Evolutionary conservation across 2,797 vertebrate species (phyloP), one percentile per base, ranked within the genome.

Genomic region (Octomys mimax): DNA sequence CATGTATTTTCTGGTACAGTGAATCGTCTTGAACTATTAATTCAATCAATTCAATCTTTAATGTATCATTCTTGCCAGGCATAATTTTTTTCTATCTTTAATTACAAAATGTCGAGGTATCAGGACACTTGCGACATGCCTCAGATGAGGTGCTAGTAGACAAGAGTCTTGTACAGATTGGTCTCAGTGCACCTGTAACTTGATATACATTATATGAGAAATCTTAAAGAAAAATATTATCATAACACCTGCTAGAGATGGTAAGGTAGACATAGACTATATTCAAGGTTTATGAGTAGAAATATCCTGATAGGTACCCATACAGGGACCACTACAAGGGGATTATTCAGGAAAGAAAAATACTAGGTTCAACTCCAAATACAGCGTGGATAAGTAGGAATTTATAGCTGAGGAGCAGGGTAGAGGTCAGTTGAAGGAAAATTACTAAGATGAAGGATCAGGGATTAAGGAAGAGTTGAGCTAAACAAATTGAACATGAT

Each of bases 51-150:
- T 71, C 28, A 0, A 42, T 86, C 84, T 92, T 89, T 79, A 61
- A 73, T 71, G 95, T 95, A 78, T 75, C 94, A 33, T 94, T 95
- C 68, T 88, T 78, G 19, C 77, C 77, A 96, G 87, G 71, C 46
- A 95, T 36, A 94, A 66, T 97, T 96, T 87, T 78, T 97, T 84
- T 91, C 83, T 92, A 87, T 79, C 31, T 89, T 88, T 77, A 93
- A 82, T 89, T 94, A 93, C 86, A 96, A 95, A 95, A 95, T 91
- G 68, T 89, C 94, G 59, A 61, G 80, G 62, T 70, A n/a, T 95
- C 52, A 82, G 31, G 73, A 95, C 18, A 95, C 52, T 91, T 70
- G 12, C 21, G 81, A 93, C 62, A 92, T 95, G 46, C 77, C 82
- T 95, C 78, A 61, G 66, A 89, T 85, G 92, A 95, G 46, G 31